Conservation (phyloP, 1,140 invertebrate genomes). For the Odontomachus brunneus region DNA sequence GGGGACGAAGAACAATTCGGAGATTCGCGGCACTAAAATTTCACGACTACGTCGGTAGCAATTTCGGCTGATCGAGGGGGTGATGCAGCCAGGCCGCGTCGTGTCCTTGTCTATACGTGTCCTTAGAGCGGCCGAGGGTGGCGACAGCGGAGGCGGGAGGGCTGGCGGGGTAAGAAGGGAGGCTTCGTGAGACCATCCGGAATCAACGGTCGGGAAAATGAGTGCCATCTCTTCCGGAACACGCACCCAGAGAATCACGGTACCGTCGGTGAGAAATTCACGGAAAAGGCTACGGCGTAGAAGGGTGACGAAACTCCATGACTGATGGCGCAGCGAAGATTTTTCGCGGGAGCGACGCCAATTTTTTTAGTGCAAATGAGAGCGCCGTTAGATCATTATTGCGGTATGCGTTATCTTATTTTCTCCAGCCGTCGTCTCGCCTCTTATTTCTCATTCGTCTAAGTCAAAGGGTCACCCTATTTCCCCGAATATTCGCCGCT, state of each 20-base stretch:
- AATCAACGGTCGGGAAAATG: conserved; percentile 84
- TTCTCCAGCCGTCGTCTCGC: neutral
- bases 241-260: conserved; percentile 72
- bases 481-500: conserved; percentile 10
- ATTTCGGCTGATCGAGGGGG: conserved; percentile 78
- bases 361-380: conserved; percentile 43
- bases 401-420: conserved; percentile 32
- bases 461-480: neutral
- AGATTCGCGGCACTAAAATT: conserved; percentile 78
- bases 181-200: conserved; percentile 72
- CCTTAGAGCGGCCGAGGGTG: conserved; percentile 50
- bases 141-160: conserved; percentile 10
- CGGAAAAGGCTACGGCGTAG: conserved; percentile 8
- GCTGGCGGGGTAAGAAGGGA: conserved; percentile 31
- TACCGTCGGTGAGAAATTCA: conserved; percentile 61
- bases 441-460: neutral
- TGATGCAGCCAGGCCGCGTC: conserved; percentile 55
- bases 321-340: conserved; percentile 44
- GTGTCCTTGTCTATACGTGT: conserved; percentile 55
- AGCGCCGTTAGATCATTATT: conserved; percentile 38
- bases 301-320: conserved; percentile 68
- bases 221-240: conserved; percentile 82
- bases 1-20: conserved; percentile 64
- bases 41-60: conserved; percentile 75
- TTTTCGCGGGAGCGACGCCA: conserved; percentile 20